Conservation (phyloP, 1,140 invertebrate species). For the Coboldia fuscipes region DNA sequence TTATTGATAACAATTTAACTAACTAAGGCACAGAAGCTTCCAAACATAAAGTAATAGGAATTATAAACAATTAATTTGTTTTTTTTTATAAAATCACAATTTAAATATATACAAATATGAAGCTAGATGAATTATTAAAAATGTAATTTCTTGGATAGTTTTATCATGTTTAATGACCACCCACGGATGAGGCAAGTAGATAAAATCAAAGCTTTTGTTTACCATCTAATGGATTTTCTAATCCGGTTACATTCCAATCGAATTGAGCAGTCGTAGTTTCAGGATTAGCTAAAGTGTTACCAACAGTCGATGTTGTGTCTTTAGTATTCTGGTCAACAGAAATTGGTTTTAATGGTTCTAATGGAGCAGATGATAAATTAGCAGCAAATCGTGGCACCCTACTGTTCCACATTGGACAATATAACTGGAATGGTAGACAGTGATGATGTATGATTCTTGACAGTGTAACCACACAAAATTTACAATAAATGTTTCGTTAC, state of each 20-base stretch:
- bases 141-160: neutral
- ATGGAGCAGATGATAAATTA: slow-evolving; percentile 46
- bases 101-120: neutral
- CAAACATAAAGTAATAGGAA: slow-evolving; percentile 1
- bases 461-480: slow-evolving; percentile 1
- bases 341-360: slow-evolving; percentile 47
- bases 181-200: too few species aligned
- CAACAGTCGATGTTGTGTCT: slow-evolving; percentile 8
- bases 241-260: slow-evolving; percentile 38
- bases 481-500: slow-evolving; percentile 15
- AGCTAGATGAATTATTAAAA: slow-evolving; percentile 2
- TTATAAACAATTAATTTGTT: slow-evolving; percentile 1
- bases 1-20: neutral
- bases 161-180: too few species aligned
- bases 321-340: slow-evolving; percentile 13
- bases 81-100: neutral
- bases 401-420: slow-evolving; percentile 53
- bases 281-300: slow-evolving; percentile 2
- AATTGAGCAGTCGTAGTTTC: slow-evolving; percentile 38
- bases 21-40: neutral
- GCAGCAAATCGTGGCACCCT: slow-evolving; percentile 58
- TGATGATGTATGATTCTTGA: neutral
- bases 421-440: slow-evolving; percentile 35
- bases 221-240: slow-evolving; percentile 42
- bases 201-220: slow-evolving; percentile 25